Base-by-base conservation (phyloP, 2,888 invertebrate species). In the Andrena fulva region DNA sequence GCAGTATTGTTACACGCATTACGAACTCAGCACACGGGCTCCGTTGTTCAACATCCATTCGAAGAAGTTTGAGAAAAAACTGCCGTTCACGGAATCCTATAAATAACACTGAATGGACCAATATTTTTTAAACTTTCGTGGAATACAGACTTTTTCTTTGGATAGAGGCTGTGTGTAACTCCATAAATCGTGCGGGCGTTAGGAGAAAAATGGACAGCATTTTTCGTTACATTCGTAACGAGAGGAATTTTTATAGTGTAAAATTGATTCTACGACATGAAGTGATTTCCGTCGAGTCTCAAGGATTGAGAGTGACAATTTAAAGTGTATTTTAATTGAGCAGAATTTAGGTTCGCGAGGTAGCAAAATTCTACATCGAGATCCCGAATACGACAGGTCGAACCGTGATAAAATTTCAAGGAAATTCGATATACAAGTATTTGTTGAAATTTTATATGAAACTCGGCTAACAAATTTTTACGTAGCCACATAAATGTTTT, bases 111-210 rank as follows among this genome's bases (percentile, higher is more conserved):
- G 64, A 73, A 73, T 56, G 56, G 29, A 24, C 16, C 64, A 42
- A 33, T 29, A 42, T 64, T 54, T 66, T 64, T 56, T 4, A 42
- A 73, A 73, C 27, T 66, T 64, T 73, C 29, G n/a, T 56, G 20
- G 56, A 56, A 56, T 27, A 16, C 16, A 64, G 54, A 68, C 54
- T 64, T 64, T 20, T 20, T 24, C 33, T 20, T 16, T 24, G 56
- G 54, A 33, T 20, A 50, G 50, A 66, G 56, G 20, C 56, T 48
- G 48, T 12, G 12, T 50, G 35, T 27, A 33, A 66, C 27, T 42
- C 29, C 42, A 66, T 74, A 66, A 66, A 66, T 66, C 59, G 35
- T 12, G 31, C 56, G 29, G 27, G n/a, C 20, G 56, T 66, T 48
- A 35, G 29, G 10, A 59, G 59, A 29, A 33, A 59, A 31, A 67